A percentile compares a stretch with the other conserved stretches of the same genome.
Evolutionary conservation across 2,888 invertebrate species (phyloP).

Genomic region (Monopis laevigella): DNA sequence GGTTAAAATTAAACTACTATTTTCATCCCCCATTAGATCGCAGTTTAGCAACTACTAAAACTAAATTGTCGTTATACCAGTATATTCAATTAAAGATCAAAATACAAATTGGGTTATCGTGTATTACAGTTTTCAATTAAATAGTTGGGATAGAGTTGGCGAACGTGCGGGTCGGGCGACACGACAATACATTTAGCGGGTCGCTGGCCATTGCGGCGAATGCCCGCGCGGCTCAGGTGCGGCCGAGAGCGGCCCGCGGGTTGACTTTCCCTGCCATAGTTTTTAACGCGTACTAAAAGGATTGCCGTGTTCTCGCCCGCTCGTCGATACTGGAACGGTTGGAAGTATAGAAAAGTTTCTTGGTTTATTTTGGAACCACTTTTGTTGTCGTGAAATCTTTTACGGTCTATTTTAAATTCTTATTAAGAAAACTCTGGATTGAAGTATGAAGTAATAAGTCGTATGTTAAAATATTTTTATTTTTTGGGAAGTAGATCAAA

Average conservation of each 20-base stretch:
- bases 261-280: conserved; percentile 50
- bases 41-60: no score
- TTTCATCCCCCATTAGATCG: no score
- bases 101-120: conserved; percentile 49
- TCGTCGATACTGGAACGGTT: neutral
- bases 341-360: conserved; percentile 6
- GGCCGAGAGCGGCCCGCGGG: conserved; percentile 28
- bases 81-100: conserved; percentile 21
- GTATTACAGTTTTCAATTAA: conserved; percentile 62
- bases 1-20: no score
- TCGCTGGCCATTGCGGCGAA: neutral
- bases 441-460: neutral
- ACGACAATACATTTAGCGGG: conserved; percentile 56
- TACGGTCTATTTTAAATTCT: neutral
- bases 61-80: conserved; percentile 4
- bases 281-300: conserved; percentile 59
- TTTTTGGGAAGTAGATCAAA: no score
- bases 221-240: conserved; percentile 23
- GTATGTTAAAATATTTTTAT: no score
- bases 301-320: conserved; percentile 48
- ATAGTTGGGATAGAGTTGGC: conserved; percentile 49
- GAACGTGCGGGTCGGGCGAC: conserved; percentile 28
- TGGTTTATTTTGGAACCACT: neutral
- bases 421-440: neutral
- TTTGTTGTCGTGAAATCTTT: no score